phyloP scores from a whole-genome alignment of 64 coral and sea anemone genomes.

The Montipora capricornis region DNA sequence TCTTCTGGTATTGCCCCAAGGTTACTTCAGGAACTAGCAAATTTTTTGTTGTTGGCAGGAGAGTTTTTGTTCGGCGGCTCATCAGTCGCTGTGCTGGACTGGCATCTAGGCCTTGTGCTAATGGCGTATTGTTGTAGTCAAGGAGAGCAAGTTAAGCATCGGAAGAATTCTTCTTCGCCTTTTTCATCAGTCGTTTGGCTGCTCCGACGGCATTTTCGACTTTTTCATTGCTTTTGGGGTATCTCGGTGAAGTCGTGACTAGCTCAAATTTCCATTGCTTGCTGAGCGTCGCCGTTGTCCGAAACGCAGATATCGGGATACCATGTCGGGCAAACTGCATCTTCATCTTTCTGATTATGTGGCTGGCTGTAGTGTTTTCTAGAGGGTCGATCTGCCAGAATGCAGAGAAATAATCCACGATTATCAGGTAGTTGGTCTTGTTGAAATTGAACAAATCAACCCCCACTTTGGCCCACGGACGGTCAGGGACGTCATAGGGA shows the following conservation, averaged over 20 bases:
- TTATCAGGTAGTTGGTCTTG: not conserved
- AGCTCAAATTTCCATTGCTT: slow-evolving; percentile 11
- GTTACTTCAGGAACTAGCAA: not conserved
- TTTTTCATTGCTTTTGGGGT: not conserved
- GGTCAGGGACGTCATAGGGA: not conserved
- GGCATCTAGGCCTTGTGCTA: not conserved
- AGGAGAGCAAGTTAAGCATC: not conserved
- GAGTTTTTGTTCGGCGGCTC: not conserved
- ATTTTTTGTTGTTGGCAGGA: not conserved
- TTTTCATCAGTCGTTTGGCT: not conserved
- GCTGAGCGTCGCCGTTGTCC: slow-evolving; percentile 1
- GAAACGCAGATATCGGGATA: not conserved
- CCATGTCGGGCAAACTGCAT: slow-evolving; percentile 3
- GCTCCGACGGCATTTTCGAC: slow-evolving; percentile 21
- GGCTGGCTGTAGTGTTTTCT: not conserved
- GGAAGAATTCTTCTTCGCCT: not conserved
- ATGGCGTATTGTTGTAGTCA: not conserved
- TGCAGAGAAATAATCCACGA: not conserved
- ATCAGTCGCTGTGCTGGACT: not conserved
- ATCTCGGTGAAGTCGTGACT: not conserved
- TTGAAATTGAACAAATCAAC: not conserved
- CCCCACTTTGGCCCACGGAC: not conserved
- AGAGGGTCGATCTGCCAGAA: slow-evolving; percentile 13
- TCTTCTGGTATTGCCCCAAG: not conserved
- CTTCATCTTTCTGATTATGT: slow-evolving; percentile 1